phyloP scores from a whole-genome alignment of 2,888 invertebrate genomes.

The Scaptomyza parva region DNA sequence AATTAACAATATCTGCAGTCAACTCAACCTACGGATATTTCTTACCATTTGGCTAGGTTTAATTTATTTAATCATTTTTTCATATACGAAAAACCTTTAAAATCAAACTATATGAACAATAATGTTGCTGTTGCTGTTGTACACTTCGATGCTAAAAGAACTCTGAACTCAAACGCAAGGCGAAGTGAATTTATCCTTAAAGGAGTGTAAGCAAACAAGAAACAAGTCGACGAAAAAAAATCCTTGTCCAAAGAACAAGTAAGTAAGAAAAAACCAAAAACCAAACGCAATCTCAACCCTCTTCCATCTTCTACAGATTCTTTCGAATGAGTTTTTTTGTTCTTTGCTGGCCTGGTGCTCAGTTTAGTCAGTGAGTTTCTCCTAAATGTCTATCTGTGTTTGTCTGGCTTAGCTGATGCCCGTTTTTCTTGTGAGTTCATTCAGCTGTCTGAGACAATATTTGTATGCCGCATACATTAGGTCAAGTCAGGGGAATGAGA shows the following conservation, averaged over 20 bases:
- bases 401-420: slow-evolving; percentile 55
- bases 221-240: slow-evolving; percentile 3
- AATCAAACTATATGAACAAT: too few species aligned
- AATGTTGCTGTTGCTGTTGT: neutral
- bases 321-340: slow-evolving; percentile 26
- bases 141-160: slow-evolving; percentile 2
- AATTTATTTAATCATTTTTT: too few species aligned
- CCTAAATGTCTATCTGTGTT: slow-evolving; percentile 48
- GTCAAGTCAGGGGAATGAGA: slow-evolving; percentile 40
- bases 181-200: neutral
- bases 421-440: slow-evolving; percentile 43
- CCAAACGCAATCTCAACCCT: slow-evolving; percentile 35
- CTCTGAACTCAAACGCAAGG: neutral
- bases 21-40: neutral
- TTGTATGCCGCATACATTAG: slow-evolving; percentile 74
- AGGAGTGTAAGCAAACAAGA: slow-evolving; percentile 6
- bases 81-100: too few species aligned
- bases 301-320: slow-evolving; percentile 33
- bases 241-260: neutral
- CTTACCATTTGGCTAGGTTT: neutral
- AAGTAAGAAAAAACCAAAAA: slow-evolving; percentile 2
- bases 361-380: slow-evolving; percentile 36
- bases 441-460: slow-evolving; percentile 75
- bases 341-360: slow-evolving; percentile 8
- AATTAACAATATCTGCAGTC: neutral